Conservation (phyloP, 2,888 invertebrate genomes). For the Caenorhabditis macrosperma region DNA sequence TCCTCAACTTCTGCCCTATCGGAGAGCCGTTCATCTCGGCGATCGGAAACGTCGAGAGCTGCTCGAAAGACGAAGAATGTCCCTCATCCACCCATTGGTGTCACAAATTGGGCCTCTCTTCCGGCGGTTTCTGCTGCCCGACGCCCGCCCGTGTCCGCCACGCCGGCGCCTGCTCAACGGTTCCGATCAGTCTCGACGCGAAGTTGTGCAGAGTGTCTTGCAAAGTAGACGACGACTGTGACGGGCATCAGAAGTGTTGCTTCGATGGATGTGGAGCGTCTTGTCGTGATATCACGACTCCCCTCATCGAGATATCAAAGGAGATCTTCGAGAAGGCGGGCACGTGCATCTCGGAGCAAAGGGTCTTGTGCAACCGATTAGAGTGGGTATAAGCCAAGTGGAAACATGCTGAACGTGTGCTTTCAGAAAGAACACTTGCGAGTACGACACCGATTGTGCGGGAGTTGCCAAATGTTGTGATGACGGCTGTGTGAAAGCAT, state of each 20-base stretch:
- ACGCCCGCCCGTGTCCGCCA: constrained; percentile 53
- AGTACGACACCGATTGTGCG: constrained; percentile 73
- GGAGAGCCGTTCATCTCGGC: constrained; percentile 65
- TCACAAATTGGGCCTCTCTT: constrained; percentile 66
- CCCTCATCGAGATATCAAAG: constrained; percentile 40
- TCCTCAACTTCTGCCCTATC: constrained; percentile 71
- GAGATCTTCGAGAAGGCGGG: constrained; percentile 55
- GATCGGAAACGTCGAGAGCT: constrained; percentile 70
- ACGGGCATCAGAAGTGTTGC: constrained; percentile 73
- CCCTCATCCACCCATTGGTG: constrained; percentile 70
- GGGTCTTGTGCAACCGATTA: constrained; percentile 51
- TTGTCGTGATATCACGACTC: constrained; percentile 59
- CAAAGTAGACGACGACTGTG: constrained; percentile 68
- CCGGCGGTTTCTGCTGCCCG: constrained; percentile 75
- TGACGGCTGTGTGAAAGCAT: constrained; percentile 73
- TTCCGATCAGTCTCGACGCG: constrained; percentile 55
- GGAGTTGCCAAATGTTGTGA: constrained; percentile 77
- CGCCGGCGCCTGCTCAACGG: constrained; percentile 65
- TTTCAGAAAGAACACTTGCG: constrained; percentile 64
- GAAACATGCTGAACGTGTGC: not conserved
- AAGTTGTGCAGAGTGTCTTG: constrained; percentile 62
- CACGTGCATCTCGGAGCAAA: constrained; percentile 49
- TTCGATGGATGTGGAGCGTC: constrained; percentile 76
- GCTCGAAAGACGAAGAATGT: constrained; percentile 65
- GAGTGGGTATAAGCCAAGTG: constrained; percentile 21